A percentile compares a stretch with the other conserved stretches of the same genome.
Conservation (phyloP, 1,140 invertebrate genomes). For the Aphaenogaster ashmeadi region DNA sequence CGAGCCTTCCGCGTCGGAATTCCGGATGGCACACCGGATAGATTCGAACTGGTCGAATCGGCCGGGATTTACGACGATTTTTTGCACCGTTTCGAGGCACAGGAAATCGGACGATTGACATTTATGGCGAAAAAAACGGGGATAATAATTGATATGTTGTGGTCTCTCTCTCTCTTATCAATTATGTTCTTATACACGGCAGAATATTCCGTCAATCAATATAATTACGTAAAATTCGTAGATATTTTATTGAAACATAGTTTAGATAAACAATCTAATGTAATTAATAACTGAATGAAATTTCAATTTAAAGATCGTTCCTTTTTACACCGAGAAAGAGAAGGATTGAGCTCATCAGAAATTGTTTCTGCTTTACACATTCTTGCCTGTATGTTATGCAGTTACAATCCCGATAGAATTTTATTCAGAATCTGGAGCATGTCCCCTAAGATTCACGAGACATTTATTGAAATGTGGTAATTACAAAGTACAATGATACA, state of each 20-base stretch:
- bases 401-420: not conserved
- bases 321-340: not conserved
- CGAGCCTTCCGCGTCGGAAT: slow-evolving; percentile 50
- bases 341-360: not conserved
- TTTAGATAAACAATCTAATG: not conserved
- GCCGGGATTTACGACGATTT: slow-evolving; percentile 21
- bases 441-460: not conserved
- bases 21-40: slow-evolving; percentile 36
- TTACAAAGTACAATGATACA: slow-evolving; percentile 27
- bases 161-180: not conserved
- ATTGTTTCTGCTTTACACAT: not conserved
- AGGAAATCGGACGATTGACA: not conserved
- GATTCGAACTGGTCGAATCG: slow-evolving; percentile 4
- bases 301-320: not conserved
- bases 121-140: not conserved
- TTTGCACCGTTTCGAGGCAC: not conserved
- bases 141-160: not conserved
- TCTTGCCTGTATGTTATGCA: not conserved
- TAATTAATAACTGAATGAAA: not conserved
- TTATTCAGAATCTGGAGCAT: not conserved
- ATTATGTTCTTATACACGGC: not conserved
- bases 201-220: not conserved
- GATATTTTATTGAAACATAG: not conserved
- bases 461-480: not conserved
- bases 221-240: not conserved